A percentile compares a stretch with the other conserved stretches of the same genome.
Conservation (phyloP, 2,888 invertebrate genomes). For the Acanthosoma haemorrhoidale region DNA sequence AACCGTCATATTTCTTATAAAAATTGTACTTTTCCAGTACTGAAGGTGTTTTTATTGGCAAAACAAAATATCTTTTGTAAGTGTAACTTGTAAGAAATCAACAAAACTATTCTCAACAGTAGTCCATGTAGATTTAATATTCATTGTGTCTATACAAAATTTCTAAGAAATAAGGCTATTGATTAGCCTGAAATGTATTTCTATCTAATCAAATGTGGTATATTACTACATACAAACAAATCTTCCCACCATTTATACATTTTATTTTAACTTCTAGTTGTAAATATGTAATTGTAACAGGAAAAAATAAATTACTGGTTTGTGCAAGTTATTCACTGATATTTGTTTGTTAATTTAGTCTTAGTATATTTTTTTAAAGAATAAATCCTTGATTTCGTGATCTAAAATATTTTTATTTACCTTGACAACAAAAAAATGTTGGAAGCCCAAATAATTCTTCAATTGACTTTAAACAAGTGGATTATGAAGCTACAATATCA, state of each 20-base stretch:
- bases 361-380: too few relatives aligned
- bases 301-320: constrained; percentile 10
- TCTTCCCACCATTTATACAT: neutral
- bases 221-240: neutral
- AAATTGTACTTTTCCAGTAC: neutral
- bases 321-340: neutral
- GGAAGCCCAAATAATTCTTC: too few relatives aligned
- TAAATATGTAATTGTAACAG: constrained; percentile 1
- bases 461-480: too few relatives aligned
- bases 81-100: neutral
- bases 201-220: neutral
- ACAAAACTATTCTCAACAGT: neutral
- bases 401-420: too few relatives aligned
- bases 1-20: neutral
- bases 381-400: too few relatives aligned
- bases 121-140: neutral
- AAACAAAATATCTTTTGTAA: neutral
- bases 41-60: neutral
- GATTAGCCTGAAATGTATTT: neutral
- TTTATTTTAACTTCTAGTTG: constrained; percentile 1
- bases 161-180: neutral
- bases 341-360: too few relatives aligned
- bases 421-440: too few relatives aligned
- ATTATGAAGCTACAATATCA: too few relatives aligned
- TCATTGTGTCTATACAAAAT: neutral